Evolutionary conservation across 2,113 vertebrate species (phyloP), one percentile per base, ranked within the genome.

Genomic region (Callipepla squamata): DNA sequence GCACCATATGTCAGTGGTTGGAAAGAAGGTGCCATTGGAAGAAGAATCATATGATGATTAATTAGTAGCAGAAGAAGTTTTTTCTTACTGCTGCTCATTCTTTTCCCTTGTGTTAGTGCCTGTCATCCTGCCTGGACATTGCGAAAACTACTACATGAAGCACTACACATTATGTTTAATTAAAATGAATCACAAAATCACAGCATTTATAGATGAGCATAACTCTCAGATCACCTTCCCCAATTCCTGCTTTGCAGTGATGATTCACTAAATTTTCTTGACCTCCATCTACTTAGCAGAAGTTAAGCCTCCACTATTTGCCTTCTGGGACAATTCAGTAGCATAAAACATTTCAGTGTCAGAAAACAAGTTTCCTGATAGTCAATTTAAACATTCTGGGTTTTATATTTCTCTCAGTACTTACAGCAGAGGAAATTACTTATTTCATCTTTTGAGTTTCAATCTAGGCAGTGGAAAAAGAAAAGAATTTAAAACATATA

Each of bases 11-110:
- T 36, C 88, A 88, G 83, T 19, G 8, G 9, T 34, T 87, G 76
- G 80, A 93, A 90, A 78, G 65, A 88, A 91, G 51, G 36, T 74
- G 38, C 26, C n/a, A 45, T 11, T 88, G 72, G 44, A 96, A 86
- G 61, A 90, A 75, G 88, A 75, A 5, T 40, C 30, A 34, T 40
- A 21, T 26, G 32, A 14, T 74, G 69, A 93, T 91, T 91, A 77
- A 91, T 94, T 68, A 91, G 36, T 40, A 68, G 62, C 47, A 58
- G 34, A 4, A 84, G 22, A 78, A 32, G 7, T 5, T 55, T 87
- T 89, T 85, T 80, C 75, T 77, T 74, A 34, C 28, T 30, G 4
- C 25, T 84, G 15, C 1, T 85, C 10, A 30, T 30, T 58, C 85
- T 74, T 74, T 72, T 85, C 75, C 40, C 72, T 57, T 23, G 1